A percentile compares a stretch with the other conserved stretches of the same genome.
Conservation (phyloP, 2,113 vertebrate genomes). For the Stigmatopora nigra region DNA sequence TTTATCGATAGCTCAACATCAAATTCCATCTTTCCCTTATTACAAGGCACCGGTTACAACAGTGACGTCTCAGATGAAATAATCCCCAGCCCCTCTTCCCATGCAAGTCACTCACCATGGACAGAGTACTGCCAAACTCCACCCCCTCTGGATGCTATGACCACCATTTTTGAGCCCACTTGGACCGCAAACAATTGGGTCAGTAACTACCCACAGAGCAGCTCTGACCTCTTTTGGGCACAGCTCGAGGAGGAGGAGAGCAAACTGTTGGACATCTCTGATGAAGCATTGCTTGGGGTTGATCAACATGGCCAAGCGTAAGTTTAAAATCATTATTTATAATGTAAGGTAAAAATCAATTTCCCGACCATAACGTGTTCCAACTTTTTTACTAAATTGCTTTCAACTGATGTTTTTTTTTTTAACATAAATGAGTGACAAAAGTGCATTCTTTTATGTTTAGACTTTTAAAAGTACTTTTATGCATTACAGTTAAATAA, state of each 20-base stretch:
- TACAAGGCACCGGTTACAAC: constrained; percentile 18
- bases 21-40: background rate
- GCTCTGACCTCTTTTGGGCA: constrained; percentile 69
- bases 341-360: background rate
- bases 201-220: constrained; percentile 31
- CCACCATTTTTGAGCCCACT: constrained; percentile 9
- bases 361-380: too few species aligned
- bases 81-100: constrained; percentile 40
- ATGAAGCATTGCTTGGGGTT: constrained; percentile 51
- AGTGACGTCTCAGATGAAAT: constrained; percentile 48
- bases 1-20: background rate
- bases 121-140: constrained; percentile 21
- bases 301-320: constrained; percentile 70
- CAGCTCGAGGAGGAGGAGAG: constrained; percentile 72
- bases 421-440: too few species aligned
- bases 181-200: background rate
- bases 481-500: background rate
- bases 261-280: constrained; percentile 52
- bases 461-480: background rate
- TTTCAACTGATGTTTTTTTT: too few species aligned
- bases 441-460: background rate
- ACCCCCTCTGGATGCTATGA: constrained; percentile 24
- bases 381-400: too few species aligned
- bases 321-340: constrained; percentile 17
- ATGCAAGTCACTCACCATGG: constrained; percentile 20